Evolutionary conservation across 2,797 vertebrate genomes (phyloP), one percentile per base, ranked within the genome.

Genomic region (Dipus sagitta): DNA sequence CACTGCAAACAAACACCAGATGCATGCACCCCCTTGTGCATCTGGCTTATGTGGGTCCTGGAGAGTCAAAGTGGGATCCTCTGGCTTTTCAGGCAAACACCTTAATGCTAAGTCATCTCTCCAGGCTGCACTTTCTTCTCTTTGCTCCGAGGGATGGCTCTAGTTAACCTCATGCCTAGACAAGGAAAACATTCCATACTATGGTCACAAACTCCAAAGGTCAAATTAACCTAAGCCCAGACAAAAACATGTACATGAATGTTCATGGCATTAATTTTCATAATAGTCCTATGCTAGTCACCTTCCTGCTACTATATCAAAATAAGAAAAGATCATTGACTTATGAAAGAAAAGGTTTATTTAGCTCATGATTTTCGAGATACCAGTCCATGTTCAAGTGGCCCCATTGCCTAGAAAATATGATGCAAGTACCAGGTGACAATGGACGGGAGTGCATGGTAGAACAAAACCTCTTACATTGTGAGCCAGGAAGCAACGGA

Each of bases 161-260:
- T n/a, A 91, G 54, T 1, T 47, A 76, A 58, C 42, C 20, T 92
- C 54, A 10, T 13, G 42, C 30, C 60, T 38, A 83, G 20, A 20
- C 65, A 81, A 92, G 30, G n/a, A 80, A 30, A 71, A 83, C 6
- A 72, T 28, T 34, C 60, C 30, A 64, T 72, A 62, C 3, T 65
- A 42, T 78, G 75, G 38, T 90, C 70, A 58, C 65, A 91, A 90
- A 86, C 47, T 32, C 65, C 64, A 80, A 71, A 86, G 20, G 26
- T 72, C 58, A 90, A 34, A 42, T 47, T 68, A 34, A 83, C 67
- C 62, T 38, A 85, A 85, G 81, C 75, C 62, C 28, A 38, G 76
- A 62, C 47, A 68, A 86, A 84, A 92, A 24, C 11, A 3, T 76
- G n/a, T 52, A 23, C 62, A 32, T 71, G 34, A 54, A 14, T 87